Conservation (phyloP, 2,888 invertebrate species). For the Apeira syringaria region DNA sequence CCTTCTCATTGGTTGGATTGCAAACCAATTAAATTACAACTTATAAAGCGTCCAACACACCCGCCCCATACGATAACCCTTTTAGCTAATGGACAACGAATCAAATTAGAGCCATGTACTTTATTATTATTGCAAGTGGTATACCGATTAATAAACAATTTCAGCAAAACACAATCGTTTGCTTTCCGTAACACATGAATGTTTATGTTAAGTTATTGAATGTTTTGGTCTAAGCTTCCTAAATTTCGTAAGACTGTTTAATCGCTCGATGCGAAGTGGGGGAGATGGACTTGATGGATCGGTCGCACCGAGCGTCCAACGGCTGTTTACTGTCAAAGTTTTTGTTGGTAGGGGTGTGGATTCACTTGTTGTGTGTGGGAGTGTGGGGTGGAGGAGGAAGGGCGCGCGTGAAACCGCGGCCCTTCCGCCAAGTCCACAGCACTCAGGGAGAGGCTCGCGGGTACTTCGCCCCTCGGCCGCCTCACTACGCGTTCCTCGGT, state of each 20-base stretch:
- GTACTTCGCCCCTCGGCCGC: slow-evolving; percentile 50
- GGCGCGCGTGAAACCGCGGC: slow-evolving; percentile 31
- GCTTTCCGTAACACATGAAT: slow-evolving; percentile 5
- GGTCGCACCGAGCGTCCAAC: slow-evolving; percentile 42
- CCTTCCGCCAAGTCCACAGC: slow-evolving; percentile 55
- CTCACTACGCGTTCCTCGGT: slow-evolving; percentile 68
- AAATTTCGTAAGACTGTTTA: not conserved
- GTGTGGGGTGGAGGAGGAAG: slow-evolving; percentile 4
- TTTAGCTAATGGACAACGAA: slow-evolving; percentile 25
- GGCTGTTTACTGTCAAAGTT: slow-evolving; percentile 16
- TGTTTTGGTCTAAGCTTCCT: slow-evolving; percentile 10
- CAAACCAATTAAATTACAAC: slow-evolving; percentile 26
- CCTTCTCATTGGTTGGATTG: slow-evolving; percentile 30
- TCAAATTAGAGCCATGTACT: slow-evolving; percentile 40
- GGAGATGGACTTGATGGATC: slow-evolving; percentile 13
- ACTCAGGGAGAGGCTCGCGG: slow-evolving; percentile 65
- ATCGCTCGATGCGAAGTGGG: slow-evolving; percentile 2
- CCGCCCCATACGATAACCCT: slow-evolving; percentile 20
- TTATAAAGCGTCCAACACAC: slow-evolving; percentile 20
- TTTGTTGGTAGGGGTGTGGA: slow-evolving; percentile 10
- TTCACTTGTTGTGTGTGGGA: slow-evolving; percentile 7
- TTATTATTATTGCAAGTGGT: slow-evolving; percentile 37
- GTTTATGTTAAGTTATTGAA: slow-evolving; percentile 19
- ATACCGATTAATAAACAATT: slow-evolving; percentile 32
- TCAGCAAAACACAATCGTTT: slow-evolving; percentile 24